Evolutionary conservation across 2,113 vertebrate species (phyloP).

Genomic region (Ptilorrhoa leucosticta): DNA sequence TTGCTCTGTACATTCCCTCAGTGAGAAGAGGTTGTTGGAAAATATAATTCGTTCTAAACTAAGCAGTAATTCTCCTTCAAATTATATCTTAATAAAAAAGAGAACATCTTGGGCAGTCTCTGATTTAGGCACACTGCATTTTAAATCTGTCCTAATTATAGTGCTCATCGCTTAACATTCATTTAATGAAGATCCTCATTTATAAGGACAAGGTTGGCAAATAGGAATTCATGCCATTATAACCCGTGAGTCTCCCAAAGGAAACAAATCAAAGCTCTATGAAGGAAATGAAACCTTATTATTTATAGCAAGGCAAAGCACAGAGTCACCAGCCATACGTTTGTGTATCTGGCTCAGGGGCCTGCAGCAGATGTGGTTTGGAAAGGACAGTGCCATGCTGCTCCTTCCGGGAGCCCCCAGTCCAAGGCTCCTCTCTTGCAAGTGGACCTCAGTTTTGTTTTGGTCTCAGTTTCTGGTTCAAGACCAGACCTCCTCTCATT

Average conservation of each 20-base stretch:
- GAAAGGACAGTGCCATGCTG: background rate
- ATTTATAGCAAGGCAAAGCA: constrained; percentile 5
- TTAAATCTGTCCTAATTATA: constrained; percentile 63
- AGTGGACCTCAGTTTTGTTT: background rate
- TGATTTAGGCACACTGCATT: constrained; percentile 46
- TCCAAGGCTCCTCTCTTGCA: background rate
- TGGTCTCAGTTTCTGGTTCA: background rate
- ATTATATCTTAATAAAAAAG: constrained; percentile 54
- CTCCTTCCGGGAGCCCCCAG: background rate
- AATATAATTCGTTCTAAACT: background rate
- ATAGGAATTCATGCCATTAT: constrained; percentile 60
- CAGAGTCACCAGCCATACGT: background rate
- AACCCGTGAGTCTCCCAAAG: background rate
- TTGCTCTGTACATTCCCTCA: background rate
- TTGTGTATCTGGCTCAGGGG: background rate
- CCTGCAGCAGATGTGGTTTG: background rate
- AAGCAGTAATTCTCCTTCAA: background rate
- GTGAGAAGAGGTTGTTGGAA: background rate
- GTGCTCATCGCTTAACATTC: constrained; percentile 44
- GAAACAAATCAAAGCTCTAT: constrained; percentile 13
- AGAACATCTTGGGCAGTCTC: constrained; percentile 45
- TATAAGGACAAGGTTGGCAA: constrained; percentile 56
- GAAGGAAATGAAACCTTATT: constrained; percentile 22
- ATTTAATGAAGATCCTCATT: constrained; percentile 64
- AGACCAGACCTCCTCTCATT: background rate